phyloP scores from a whole-genome alignment of 2,888 invertebrate species.

The Drosophila barbarae region DNA sequence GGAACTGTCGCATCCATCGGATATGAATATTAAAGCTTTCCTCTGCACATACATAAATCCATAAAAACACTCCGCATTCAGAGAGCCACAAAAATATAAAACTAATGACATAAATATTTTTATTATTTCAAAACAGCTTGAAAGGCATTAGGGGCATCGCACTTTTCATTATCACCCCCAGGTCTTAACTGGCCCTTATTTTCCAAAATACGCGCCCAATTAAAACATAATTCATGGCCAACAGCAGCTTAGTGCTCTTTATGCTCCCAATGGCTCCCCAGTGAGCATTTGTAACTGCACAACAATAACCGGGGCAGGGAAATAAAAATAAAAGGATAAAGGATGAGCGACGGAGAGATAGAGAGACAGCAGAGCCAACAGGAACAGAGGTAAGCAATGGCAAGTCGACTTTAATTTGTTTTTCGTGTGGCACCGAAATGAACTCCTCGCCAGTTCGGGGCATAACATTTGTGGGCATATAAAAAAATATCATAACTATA shows the following conservation, averaged over 20 bases:
- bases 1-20: background rate
- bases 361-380: constrained; percentile 13
- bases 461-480: constrained; percentile 57
- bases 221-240: constrained; percentile 73
- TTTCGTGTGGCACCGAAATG: constrained; percentile 49
- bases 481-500: constrained; percentile 59
- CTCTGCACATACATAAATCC: too few relatives aligned
- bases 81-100: background rate
- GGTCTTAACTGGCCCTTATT: constrained; percentile 27
- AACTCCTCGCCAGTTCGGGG: constrained; percentile 21
- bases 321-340: constrained; percentile 20
- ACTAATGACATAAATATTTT: constrained; percentile 19
- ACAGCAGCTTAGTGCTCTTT: constrained; percentile 71
- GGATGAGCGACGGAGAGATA: constrained; percentile 20
- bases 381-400: constrained; percentile 50
- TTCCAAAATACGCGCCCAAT: constrained; percentile 55
- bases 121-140: constrained; percentile 16
- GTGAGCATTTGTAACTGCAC: constrained; percentile 67
- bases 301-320: constrained; percentile 37
- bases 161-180: constrained; percentile 36
- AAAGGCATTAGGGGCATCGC: constrained; percentile 11
- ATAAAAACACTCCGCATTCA: background rate
- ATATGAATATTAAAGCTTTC: background rate
- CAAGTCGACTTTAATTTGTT: constrained; percentile 70
- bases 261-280: constrained; percentile 67